These are phyloP conservation scores for Timema podura DNA, from an alignment of 2,888 invertebrate species.

Conservation along the genomic window DNA sequence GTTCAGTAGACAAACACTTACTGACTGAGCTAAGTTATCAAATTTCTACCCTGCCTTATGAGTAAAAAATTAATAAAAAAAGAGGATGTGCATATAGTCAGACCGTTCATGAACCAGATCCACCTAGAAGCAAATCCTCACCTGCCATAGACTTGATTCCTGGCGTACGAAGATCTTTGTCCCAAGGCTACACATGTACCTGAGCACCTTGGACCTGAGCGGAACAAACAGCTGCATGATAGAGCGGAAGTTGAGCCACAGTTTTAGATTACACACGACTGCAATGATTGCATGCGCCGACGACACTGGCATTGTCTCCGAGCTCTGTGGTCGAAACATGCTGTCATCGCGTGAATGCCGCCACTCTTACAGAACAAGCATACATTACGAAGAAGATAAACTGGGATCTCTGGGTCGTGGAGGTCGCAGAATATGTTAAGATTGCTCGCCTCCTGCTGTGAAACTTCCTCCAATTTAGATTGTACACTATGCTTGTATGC, in stretches of 20 bases:
- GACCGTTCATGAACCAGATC: no score
- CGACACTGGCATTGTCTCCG: slow-evolving; percentile 73
- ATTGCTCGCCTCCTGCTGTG: slow-evolving; percentile 77
- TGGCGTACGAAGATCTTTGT: slow-evolving; percentile 83
- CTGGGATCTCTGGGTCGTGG: slow-evolving; percentile 89
- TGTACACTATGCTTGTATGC: slow-evolving; percentile 69
- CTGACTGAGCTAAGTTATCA: no score
- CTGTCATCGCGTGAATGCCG: slow-evolving; percentile 81
- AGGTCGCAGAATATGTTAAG: slow-evolving; percentile 82
- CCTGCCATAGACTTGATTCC: slow-evolving; percentile 91
- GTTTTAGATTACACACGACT: slow-evolving; percentile 85
- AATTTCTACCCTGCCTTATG: no score
- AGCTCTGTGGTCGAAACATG: slow-evolving; percentile 75
- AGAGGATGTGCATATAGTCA: no score
- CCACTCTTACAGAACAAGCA: slow-evolving; percentile 88
- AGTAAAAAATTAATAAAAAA: no score
- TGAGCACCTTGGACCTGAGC: slow-evolving; percentile 76
- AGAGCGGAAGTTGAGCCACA: slow-evolving; percentile 90
- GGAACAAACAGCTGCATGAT: slow-evolving; percentile 86
- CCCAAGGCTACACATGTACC: slow-evolving; percentile 90
- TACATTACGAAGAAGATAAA: slow-evolving; percentile 86
- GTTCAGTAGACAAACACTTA: no score
- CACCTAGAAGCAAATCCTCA: no score
- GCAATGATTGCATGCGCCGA: slow-evolving; percentile 90
- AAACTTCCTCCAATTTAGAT: slow-evolving; percentile 74